phyloP scores from a whole-genome alignment of 2,797 vertebrate genomes.

The Scyliorhinus canicula region DNA sequence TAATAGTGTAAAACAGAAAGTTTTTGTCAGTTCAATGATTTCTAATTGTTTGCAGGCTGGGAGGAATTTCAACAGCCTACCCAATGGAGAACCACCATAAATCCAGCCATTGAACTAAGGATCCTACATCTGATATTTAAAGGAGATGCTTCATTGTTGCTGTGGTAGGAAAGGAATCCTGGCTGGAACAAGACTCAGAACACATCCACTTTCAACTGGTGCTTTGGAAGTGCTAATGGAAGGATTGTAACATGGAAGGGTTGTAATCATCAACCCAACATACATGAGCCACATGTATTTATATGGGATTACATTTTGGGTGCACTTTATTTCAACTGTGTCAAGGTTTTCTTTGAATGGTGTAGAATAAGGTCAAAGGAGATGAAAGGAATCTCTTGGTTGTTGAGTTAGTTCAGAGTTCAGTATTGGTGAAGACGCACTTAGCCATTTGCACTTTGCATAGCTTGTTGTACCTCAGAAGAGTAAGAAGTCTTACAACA shows the following conservation, averaged over 20 bases:
- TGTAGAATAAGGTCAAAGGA: not conserved
- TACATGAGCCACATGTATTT: not conserved
- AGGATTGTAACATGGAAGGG: not conserved
- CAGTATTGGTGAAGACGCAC: not conserved
- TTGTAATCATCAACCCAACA: not conserved
- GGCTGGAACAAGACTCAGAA: not conserved
- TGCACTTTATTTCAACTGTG: not conserved
- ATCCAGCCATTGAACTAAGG: not conserved
- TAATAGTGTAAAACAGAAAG: not conserved
- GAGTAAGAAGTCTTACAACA: no score
- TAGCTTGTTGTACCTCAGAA: not conserved
- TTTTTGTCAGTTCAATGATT: not conserved
- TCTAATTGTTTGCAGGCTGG: not conserved
- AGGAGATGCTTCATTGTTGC: not conserved
- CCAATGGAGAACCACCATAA: not conserved
- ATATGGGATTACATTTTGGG: not conserved
- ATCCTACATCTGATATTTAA: not conserved
- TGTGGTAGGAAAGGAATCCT: not conserved
- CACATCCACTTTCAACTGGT: not conserved
- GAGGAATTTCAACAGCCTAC: not conserved
- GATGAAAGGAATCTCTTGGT: not conserved
- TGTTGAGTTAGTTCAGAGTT: not conserved
- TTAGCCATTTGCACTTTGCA: not conserved
- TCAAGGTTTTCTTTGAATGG: not conserved
- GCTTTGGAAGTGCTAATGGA: not conserved